These are phyloP conservation scores for Campylorhamphus procurvoides DNA, from an alignment of 2,113 vertebrate genomes.

Conservation along the genomic window DNA sequence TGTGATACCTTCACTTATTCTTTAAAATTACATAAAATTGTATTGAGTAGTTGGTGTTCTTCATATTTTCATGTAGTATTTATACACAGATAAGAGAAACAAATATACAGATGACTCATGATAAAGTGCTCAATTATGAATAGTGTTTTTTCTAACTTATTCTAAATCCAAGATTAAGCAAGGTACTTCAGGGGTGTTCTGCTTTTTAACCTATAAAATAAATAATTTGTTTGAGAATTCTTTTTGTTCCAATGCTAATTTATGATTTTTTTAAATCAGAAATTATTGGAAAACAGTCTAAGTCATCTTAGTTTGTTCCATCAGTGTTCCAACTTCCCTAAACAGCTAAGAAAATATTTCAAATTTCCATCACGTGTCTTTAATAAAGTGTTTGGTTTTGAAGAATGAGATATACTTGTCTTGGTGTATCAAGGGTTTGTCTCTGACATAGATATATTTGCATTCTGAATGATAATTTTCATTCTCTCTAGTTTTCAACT, in stretches of 20 bases:
- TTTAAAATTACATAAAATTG: background rate
- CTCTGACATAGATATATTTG: background rate
- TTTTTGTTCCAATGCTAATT: background rate
- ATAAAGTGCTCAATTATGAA: background rate
- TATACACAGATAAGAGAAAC: background rate
- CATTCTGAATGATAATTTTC: background rate
- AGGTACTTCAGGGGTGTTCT: background rate
- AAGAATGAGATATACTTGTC: background rate
- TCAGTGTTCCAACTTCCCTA: background rate
- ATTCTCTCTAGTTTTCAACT: background rate
- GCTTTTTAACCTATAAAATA: background rate
- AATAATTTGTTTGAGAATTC: background rate
- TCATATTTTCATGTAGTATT: background rate
- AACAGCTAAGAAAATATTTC: background rate
- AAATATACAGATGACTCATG: background rate
- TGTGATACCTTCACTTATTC: background rate
- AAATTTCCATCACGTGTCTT: background rate
- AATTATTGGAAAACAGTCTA: background rate
- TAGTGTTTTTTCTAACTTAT: background rate
- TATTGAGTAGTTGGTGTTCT: background rate
- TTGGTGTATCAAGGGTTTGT: background rate
- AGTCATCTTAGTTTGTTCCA: background rate
- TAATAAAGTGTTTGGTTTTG: background rate
- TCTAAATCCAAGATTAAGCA: background rate
- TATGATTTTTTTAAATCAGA: background rate